A percentile compares a stretch with the other conserved stretches of the same genome.
Evolutionary conservation across 2,797 vertebrate species (phyloP).

Genomic region (Macrochelys suwanniensis): DNA sequence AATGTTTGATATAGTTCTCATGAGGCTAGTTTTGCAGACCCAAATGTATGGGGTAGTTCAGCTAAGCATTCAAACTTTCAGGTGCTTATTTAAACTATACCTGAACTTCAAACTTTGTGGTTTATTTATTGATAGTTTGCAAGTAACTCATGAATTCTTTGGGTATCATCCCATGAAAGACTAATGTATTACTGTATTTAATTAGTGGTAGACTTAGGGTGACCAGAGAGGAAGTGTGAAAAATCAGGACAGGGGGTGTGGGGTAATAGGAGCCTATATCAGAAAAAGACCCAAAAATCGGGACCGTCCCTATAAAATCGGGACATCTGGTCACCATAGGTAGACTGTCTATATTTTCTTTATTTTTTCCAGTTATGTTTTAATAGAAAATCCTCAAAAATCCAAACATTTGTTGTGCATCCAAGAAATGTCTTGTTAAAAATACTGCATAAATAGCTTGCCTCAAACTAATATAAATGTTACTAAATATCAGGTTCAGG

Average conservation of each 20-base stretch:
- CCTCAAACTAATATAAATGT: not conserved
- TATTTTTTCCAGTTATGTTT: not conserved
- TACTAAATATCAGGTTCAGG: not conserved
- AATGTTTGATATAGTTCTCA: not conserved
- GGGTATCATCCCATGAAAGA: not conserved
- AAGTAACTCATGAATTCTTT: not conserved
- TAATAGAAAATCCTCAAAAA: not conserved
- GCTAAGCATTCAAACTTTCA: not conserved
- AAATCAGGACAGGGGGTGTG: no score
- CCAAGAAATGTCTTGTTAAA: not conserved
- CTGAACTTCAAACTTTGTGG: not conserved
- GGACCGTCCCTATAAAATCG: no score
- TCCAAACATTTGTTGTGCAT: not conserved
- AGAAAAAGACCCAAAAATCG: no score
- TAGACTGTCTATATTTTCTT: not conserved
- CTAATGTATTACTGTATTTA: not conserved
- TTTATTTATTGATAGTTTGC: not conserved
- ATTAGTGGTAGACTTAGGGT: not conserved
- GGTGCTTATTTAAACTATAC: not conserved
- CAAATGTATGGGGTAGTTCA: not conserved
- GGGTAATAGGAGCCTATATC: no score
- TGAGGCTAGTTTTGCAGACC: not conserved
- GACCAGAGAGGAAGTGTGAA: no score
- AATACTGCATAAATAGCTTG: not conserved
- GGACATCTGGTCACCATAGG: no score